A percentile compares a stretch with the other conserved stretches of the same genome.
Evolutionary conservation across 2,888 invertebrate species (phyloP).

Genomic region (Thecophora atra): DNA sequence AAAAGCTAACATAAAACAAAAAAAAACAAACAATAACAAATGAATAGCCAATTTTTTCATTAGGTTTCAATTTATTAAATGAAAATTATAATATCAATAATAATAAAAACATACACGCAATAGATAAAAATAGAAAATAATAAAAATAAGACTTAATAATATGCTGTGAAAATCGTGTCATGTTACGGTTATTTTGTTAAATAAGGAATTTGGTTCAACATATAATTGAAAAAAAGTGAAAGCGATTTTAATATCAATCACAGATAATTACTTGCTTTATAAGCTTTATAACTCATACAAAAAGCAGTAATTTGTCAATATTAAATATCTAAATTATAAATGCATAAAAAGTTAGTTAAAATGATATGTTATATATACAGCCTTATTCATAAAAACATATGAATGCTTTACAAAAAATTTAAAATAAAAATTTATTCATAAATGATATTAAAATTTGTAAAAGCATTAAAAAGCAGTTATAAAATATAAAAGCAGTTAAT

Average conservation of each 20-base stretch:
- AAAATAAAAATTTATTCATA: background rate
- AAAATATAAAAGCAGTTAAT: no score
- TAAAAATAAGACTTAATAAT: background rate
- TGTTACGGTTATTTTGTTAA: no score
- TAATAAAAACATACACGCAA: background rate
- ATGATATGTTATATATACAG: no score
- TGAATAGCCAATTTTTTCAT: background rate
- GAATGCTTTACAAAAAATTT: background rate
- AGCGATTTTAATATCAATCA: no score
- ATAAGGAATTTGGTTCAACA: no score
- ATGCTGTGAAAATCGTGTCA: background rate
- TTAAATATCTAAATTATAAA: no score
- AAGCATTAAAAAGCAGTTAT: background rate
- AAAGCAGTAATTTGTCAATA: no score
- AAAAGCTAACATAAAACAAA: background rate
- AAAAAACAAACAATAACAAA: background rate
- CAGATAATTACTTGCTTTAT: no score
- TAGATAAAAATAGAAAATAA: background rate
- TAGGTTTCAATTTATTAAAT: background rate
- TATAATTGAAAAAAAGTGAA: no score
- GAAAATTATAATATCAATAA: background rate
- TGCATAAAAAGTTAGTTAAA: no score
- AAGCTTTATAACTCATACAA: no score
- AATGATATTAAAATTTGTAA: background rate
- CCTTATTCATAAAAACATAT: no score